Conservation (phyloP, 2,113 vertebrate species). For the Protomyctophum bolini region DNA sequence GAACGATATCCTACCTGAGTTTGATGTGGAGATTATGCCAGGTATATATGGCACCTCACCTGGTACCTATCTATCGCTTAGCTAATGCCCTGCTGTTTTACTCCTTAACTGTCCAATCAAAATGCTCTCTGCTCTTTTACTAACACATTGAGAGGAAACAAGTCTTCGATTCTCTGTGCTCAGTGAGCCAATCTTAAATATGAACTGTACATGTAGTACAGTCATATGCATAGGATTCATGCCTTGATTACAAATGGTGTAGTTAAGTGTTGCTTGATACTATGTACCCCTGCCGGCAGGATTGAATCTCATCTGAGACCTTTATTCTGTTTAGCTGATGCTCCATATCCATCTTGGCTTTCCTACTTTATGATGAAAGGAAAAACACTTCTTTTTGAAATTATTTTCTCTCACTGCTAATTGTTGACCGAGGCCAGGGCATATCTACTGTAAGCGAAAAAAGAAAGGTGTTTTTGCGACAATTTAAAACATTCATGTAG, state of each 20-base stretch:
- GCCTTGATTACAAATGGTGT: too few species aligned
- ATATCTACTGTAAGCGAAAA: too few species aligned
- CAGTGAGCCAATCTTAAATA: neutral
- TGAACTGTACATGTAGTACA: neutral
- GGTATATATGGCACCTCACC: conserved; percentile 83
- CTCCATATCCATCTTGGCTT: too few species aligned
- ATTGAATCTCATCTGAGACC: too few species aligned
- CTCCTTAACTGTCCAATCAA: conserved; percentile 31
- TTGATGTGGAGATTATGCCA: conserved; percentile 99
- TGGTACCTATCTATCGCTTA: conserved; percentile 40
- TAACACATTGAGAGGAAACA: conserved; percentile 16
- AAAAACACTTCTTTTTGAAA: too few species aligned
- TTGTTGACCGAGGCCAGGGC: too few species aligned
- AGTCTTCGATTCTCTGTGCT: neutral
- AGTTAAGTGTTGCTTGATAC: too few species aligned
- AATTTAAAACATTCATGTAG: neutral
- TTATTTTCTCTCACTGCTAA: too few species aligned
- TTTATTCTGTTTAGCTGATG: too few species aligned
- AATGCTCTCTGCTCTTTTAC: conserved; percentile 32
- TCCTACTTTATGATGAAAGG: too few species aligned
- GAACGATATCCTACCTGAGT: conserved; percentile 97
- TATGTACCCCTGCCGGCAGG: too few species aligned
- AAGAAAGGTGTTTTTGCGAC: neutral
- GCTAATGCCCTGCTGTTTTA: conserved; percentile 21
- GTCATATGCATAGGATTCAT: neutral